Base-by-base conservation (phyloP, 2,888 invertebrate species). In the Acheta domesticus region DNA sequence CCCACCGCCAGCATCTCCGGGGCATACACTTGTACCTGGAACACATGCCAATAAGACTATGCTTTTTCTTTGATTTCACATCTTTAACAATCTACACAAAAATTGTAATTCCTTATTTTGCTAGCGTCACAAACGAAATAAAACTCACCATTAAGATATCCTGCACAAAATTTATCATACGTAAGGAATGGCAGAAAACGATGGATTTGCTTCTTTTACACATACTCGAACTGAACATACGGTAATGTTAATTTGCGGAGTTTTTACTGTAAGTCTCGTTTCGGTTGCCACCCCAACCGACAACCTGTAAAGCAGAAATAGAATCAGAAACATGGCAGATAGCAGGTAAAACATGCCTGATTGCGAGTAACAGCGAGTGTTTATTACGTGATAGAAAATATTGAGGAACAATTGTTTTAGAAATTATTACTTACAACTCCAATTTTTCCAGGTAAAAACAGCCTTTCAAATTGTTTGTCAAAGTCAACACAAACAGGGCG, bases 1-100 rank as follows among this genome's bases (percentile, higher is more conserved):
- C 75, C 87, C 88, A 19, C 89, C 88, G 1, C 89, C 89, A 82
- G 88, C 88, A 82, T 89, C 89, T 5, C 89, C 89, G 75, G 86
- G 85, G 79, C 89, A 89, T 16, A 88, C 88, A 2, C 87, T 84
- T 20, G 86, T 85, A 79, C 87, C 88, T 88, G 81, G 75, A 84
- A 84, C 79, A 36, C 36, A 36, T 36, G 8, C 5, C 36, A 36
- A 36, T 1, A 36, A 8, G 36, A 36, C 5, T 36, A 36, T 36
- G n/a, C n/a, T 36, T 36, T 36, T 36, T 8, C 8, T 36, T 36
- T 1, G 5, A 36, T 36, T 36, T 8, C 1, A 36, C 8, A 36
- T 36, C 5, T 36, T 36, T 5, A 36, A 36, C 8, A 36, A 5
- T 8, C 8, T 36, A 5, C 5, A 36, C 36, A 36, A 36, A 5